A percentile compares a stretch with the other conserved stretches of the same genome.
Conservation (phyloP, 2,113 vertebrate species). For the Seriola dumerili region DNA sequence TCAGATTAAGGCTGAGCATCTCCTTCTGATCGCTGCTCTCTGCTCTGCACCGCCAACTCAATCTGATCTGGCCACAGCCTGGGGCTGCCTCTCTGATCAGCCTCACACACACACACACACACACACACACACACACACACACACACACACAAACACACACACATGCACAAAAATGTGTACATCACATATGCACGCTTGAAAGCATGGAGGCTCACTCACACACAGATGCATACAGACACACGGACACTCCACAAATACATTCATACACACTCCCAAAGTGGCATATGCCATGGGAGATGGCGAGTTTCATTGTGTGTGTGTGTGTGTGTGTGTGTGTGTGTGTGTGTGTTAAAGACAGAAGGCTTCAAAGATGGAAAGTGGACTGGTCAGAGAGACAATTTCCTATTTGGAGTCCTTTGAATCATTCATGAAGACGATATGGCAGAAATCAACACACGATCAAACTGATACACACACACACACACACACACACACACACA, state of each 20-base stretch:
- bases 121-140: slow-evolving; percentile 26
- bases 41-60: slow-evolving; percentile 60
- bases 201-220: slow-evolving; percentile 13
- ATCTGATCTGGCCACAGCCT: slow-evolving; percentile 62
- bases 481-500: slow-evolving; percentile 14
- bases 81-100: slow-evolving; percentile 41
- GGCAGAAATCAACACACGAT: slow-evolving; percentile 58
- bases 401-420: slow-evolving; percentile 52
- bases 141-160: slow-evolving; percentile 26
- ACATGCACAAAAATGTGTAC: slow-evolving; percentile 2
- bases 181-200: slow-evolving; percentile 22
- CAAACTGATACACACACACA: slow-evolving; percentile 34
- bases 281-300: slow-evolving; percentile 23
- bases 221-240: slow-evolving; percentile 11
- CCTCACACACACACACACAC: slow-evolving; percentile 1
- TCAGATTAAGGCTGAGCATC: slow-evolving; percentile 65
- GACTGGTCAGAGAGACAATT: slow-evolving; percentile 43
- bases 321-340: slow-evolving; percentile 24
- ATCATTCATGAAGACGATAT: slow-evolving; percentile 72
- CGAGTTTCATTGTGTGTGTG: neutral
- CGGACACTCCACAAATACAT: slow-evolving; percentile 12
- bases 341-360: neutral
- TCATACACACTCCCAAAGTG: slow-evolving; percentile 20
- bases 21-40: slow-evolving; percentile 56
- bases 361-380: slow-evolving; percentile 24